phyloP scores from a whole-genome alignment of 2,888 invertebrate genomes.

The Malacosoma neustria region DNA sequence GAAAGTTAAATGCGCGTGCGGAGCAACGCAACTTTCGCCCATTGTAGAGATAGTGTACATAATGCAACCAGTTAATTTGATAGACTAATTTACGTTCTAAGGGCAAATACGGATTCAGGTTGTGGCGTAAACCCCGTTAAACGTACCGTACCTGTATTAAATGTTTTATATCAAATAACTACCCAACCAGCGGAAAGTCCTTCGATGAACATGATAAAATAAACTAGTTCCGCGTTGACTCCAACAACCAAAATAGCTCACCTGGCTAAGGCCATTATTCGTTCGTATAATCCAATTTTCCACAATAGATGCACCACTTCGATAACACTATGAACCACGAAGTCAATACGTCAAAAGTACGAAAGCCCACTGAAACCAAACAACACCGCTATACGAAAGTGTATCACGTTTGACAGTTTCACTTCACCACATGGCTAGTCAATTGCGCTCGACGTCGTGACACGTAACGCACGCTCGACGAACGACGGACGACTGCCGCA shows the following conservation, averaged over 20 bases:
- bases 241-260: slow-evolving; percentile 72
- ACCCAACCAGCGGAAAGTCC: slow-evolving; percentile 50
- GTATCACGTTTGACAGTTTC: slow-evolving; percentile 72
- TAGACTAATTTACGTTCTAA: slow-evolving; percentile 1
- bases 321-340: slow-evolving; percentile 56
- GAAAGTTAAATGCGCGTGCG: slow-evolving; percentile 67
- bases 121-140: not conserved
- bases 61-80: slow-evolving; percentile 22
- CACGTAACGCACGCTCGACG: slow-evolving; percentile 51
- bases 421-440: slow-evolving; percentile 70
- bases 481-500: slow-evolving; percentile 57
- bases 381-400: slow-evolving; percentile 53
- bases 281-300: slow-evolving; percentile 73
- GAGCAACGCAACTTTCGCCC: slow-evolving; percentile 65
- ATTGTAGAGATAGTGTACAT: slow-evolving; percentile 40
- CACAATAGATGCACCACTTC: slow-evolving; percentile 58
- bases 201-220: slow-evolving; percentile 62
- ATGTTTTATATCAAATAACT: slow-evolving; percentile 38
- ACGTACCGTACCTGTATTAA: slow-evolving; percentile 27
- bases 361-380: slow-evolving; percentile 43
- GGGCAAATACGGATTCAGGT: not conserved
- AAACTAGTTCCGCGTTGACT: slow-evolving; percentile 71
- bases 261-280: slow-evolving; percentile 75
- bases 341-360: slow-evolving; percentile 32
- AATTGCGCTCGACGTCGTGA: slow-evolving; percentile 41